Percentiles rank a stretch among this genome's conserved stretches.
Evolutionary conservation across 2,797 vertebrate genomes (phyloP).

Genomic region (Cichlasoma orientale): DNA sequence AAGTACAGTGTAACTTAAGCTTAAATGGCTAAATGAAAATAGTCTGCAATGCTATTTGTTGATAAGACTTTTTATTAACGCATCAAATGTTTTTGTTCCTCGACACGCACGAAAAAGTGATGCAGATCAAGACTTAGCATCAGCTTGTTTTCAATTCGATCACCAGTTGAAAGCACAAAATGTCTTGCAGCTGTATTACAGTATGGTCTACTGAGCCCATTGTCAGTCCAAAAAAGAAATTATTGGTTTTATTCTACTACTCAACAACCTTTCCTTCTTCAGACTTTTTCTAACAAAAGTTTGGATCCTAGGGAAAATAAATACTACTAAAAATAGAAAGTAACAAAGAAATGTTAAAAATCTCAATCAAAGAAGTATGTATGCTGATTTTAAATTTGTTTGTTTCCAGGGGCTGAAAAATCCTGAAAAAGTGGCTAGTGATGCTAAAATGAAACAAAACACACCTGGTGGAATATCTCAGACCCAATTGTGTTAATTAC

Average conservation of each 20-base stretch:
- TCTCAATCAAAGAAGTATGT: background rate
- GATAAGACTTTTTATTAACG: background rate
- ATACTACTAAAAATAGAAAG: background rate
- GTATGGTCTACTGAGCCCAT: background rate
- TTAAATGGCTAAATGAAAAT: background rate
- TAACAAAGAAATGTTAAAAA: background rate
- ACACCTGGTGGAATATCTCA: background rate
- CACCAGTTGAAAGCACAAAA: background rate
- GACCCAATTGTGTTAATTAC: background rate
- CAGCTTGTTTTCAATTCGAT: background rate
- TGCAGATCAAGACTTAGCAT: background rate
- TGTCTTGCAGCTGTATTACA: background rate
- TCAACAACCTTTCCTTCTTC: background rate
- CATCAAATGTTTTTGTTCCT: background rate
- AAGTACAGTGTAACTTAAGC: background rate
- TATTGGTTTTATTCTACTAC: background rate
- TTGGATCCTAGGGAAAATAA: too few species aligned
- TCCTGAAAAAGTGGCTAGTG: background rate
- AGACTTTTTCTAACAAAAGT: background rate
- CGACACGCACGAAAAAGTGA: background rate
- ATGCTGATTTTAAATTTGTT: background rate
- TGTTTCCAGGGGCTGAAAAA: background rate
- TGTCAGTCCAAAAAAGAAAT: fast-evolving
- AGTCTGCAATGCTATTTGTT: background rate
- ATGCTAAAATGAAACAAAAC: background rate